These are phyloP conservation scores for Bradynema listronoti DNA, from an alignment of 1,140 invertebrate species.

Conservation along the genomic window DNA sequence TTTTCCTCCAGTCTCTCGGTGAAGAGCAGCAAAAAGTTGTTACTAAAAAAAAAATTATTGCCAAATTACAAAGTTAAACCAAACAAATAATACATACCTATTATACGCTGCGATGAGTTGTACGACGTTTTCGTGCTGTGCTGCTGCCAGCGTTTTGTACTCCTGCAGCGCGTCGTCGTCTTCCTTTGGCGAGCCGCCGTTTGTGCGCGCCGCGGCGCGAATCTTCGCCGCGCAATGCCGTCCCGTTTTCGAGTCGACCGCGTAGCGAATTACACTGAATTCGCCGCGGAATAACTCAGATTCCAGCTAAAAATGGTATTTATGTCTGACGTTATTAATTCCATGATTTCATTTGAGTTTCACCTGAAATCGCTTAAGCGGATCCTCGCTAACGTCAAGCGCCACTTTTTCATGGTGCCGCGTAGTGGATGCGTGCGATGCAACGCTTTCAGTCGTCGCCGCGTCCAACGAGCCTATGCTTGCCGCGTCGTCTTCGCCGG, in stretches of 20 bases:
- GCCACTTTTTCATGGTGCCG: background rate
- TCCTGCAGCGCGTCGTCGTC: constrained; percentile 34
- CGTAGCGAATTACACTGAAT: constrained; percentile 50
- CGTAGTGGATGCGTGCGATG: background rate
- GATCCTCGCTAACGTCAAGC: constrained; percentile 36
- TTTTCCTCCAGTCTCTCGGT: constrained; percentile 52
- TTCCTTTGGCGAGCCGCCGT: constrained; percentile 6
- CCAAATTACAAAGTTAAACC: constrained; percentile 8
- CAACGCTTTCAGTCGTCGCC: constrained; percentile 20
- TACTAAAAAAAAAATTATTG: constrained; percentile 25
- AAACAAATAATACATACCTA: constrained; percentile 7
- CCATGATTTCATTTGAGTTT: background rate
- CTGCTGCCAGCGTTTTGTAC: constrained; percentile 42
- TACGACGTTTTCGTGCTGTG: constrained; percentile 56
- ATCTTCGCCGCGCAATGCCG: constrained; percentile 43
- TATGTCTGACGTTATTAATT: background rate
- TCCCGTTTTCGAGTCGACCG: constrained; percentile 50
- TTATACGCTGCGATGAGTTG: constrained; percentile 47
- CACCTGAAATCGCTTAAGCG: constrained; percentile 47
- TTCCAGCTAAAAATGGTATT: constrained; percentile 33
- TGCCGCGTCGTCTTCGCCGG: constrained; percentile 26
- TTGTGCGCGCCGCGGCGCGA: constrained; percentile 20
- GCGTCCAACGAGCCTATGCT: constrained; percentile 5
- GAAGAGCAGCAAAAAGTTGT: constrained; percentile 50
- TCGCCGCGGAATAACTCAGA: constrained; percentile 48